Conservation (phyloP, 2,797 vertebrate genomes). For the Oreortyx pictus region DNA sequence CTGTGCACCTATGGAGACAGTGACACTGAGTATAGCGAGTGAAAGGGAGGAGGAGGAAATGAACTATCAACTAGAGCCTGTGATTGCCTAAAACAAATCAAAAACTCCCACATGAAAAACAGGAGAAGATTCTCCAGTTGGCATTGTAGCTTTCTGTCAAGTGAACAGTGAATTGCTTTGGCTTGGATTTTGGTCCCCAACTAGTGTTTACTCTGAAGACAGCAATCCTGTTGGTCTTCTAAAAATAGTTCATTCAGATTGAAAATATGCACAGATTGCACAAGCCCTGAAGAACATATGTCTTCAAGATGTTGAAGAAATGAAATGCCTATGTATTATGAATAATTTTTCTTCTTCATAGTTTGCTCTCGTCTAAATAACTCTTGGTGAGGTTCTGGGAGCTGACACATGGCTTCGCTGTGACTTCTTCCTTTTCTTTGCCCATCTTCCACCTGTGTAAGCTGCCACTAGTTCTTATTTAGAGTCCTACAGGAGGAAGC, state of each 20-base stretch:
- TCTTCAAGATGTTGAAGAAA: conserved; percentile 8
- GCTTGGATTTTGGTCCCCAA: conserved; percentile 7
- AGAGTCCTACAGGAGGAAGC: background rate
- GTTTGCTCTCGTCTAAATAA: background rate
- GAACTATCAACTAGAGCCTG: background rate
- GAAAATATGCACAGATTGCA: conserved; percentile 20
- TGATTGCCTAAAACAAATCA: background rate
- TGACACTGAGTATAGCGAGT: background rate
- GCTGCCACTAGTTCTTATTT: background rate
- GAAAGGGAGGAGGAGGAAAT: background rate
- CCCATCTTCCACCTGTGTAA: background rate
- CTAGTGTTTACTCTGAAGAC: conserved; percentile 28
- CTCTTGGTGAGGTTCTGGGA: background rate
- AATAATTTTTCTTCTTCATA: background rate
- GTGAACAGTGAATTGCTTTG: conserved; percentile 11
- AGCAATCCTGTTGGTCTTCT: background rate
- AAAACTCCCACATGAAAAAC: background rate
- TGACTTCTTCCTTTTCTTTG: background rate
- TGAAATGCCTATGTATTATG: background rate
- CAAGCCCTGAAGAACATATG: background rate
- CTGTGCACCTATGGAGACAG: background rate
- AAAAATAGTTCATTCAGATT: conserved; percentile 35
- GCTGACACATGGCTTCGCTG: background rate
- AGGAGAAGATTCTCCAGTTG: background rate
- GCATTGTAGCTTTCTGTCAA: background rate